Evolutionary conservation across 1,140 invertebrate genomes (phyloP), one percentile per base, ranked within the genome.

Genomic region (Pseudachorutes palmiensis): DNA sequence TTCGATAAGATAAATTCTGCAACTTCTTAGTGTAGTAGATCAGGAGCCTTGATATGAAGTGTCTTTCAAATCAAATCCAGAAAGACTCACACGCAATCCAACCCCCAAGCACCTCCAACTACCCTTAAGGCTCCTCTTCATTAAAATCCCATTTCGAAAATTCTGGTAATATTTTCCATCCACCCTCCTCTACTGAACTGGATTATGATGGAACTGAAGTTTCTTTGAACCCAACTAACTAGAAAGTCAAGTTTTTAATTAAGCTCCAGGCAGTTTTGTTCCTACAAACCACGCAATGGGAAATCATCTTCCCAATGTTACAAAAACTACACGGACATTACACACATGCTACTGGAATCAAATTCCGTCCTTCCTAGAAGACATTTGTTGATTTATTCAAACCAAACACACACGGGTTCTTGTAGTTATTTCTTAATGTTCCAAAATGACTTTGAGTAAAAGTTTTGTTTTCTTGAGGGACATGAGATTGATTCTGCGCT

Each of bases 61-160:
- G 36, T 45, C n/a, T n/a, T 12, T 9, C 36, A 45, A 45, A 45
- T 45, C 36, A 45, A 45, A 45, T 45, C 36, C 36, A 45, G 36
- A 45, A 9, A 19, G 36, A 45, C 9, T 45, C 19, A 19, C 9
- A 45, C 9, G 36, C 36, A 12, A 19, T 12, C 9, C 9, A 19
- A 12, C 36, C 36, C 19, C 36, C 36, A 12, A 45, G 19, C 9
- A 19, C 36, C 19, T 19, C 36, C 9, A 45, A 45, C 9, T 45
- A 19, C 36, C 36, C 36, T 45, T 19, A 45, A 45, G 36, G 36
- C 36, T 45, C 36, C 36, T 12, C 36, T 45, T 45, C 36, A 45
- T 45, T 45, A 45, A 45, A 45, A 45, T 45, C 36, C 36, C 36
- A 45, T 45, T 45, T 45, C 9, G 36, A 45, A 45, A 45, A 45